Evolutionary conservation across 2,888 invertebrate genomes (phyloP).

Genomic region (Hirtodrosophila confusa): DNA sequence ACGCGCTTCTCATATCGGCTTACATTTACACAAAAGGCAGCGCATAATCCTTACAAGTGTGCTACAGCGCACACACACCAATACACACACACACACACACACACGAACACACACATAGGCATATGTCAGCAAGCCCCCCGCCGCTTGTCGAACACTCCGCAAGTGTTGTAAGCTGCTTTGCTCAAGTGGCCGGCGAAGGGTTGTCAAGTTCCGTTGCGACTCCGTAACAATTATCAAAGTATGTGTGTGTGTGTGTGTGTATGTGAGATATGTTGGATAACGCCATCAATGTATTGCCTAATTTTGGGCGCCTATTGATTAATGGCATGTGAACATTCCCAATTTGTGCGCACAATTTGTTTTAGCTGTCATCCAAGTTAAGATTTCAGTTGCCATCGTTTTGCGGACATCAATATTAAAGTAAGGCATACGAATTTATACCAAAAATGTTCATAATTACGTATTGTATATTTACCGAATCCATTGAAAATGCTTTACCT

Average conservation of each 20-base stretch:
- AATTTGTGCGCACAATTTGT: constrained; percentile 37
- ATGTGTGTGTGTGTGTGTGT: constrained; percentile 43
- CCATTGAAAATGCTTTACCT: too few species aligned
- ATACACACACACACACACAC: not conserved
- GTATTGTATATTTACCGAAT: too few species aligned
- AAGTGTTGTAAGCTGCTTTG: constrained; percentile 79
- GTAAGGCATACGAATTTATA: too few species aligned
- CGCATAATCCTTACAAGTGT: constrained; percentile 71
- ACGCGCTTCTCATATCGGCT: constrained; percentile 49
- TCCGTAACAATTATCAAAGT: constrained; percentile 16
- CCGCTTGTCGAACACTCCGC: constrained; percentile 37
- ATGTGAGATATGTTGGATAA: constrained; percentile 33
- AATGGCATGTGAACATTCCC: constrained; percentile 39
- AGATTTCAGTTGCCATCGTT: too few species aligned
- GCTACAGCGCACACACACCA: constrained; percentile 6
- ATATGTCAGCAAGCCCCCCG: constrained; percentile 16
- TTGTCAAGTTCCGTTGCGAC: constrained; percentile 29
- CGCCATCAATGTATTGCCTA: constrained; percentile 41
- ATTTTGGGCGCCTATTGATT: constrained; percentile 58
- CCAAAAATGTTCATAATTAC: too few species aligned
- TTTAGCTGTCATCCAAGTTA: constrained; percentile 3
- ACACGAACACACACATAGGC: constrained; percentile 2
- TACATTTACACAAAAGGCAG: constrained; percentile 43
- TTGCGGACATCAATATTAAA: too few species aligned
- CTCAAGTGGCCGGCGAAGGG: constrained; percentile 67